Evolutionary conservation across 2,888 invertebrate genomes (phyloP), one percentile per base, ranked within the genome.

Genomic region (Erebia epiphron): DNA sequence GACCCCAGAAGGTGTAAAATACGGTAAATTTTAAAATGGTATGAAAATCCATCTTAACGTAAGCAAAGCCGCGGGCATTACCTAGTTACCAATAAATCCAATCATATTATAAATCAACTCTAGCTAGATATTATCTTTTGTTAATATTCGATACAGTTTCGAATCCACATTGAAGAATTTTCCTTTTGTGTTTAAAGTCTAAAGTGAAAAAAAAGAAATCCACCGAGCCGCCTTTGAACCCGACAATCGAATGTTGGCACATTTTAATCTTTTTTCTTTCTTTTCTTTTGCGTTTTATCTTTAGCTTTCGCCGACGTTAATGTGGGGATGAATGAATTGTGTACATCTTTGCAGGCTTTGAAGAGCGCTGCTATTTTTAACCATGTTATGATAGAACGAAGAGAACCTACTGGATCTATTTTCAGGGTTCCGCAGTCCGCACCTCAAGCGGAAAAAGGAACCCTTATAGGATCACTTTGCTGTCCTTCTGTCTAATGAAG

Each of bases 171-270:
- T 66, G 49, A 9, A 21, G 41, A 18, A 14, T 63, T 62, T 66
- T 13, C n/a, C 60, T 70, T 66, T 66, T 70, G 54, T 66, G 54
- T 70, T 70, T 56, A 56, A 70, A 63, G 61, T 57, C 21, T 57
- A 21, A 57, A 57, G 14, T 57, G 56, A 66, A 54, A 70, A 61
- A 54, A 70, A 61, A 66, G 61, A 70, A 60, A 70, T 70, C 61
- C 65, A 66, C 52, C 5, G 54, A 54, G 56, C 56, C 2, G 61
- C 54, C 60, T 70, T 60, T 65, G n/a, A 14, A 16, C 54, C 52
- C 61, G 26, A 21, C 66, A 61, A 70, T 70, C 70, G 61, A 70
- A 67, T 70, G 70, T 70, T 70, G 66, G 66, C 66, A 43, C 70
- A 66, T 61, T 67, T 70, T 60, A 56, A 66, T 70, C 66, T 66